Base-by-base conservation (phyloP, 2,888 invertebrate species). In the Drosophila melanosoma region DNA sequence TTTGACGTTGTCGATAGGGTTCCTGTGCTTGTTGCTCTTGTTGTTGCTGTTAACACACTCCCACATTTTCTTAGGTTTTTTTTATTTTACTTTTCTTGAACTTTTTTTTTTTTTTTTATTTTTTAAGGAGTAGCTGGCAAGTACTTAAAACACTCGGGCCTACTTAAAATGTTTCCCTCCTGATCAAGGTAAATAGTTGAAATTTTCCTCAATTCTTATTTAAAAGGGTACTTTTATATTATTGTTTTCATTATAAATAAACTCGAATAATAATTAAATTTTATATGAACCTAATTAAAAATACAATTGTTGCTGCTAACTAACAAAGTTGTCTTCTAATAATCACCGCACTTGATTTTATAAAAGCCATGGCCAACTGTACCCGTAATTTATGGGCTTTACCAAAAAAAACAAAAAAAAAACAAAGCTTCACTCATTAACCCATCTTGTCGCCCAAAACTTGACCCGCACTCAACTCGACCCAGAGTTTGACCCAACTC, bases 21-120 rank as follows among this genome's bases (percentile, higher is more conserved):
- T 69, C 45, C 42, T 62, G 54, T 62, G 80, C 79, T 82, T 80
- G 80, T 81, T 81, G 80, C 72, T 75, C 65, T 86, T 76, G 81
- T 81, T 88, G 85, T 82, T 77, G 87, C 76, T 89, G 82, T 89
- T 87, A 86, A 87, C 89, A 89, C 85, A 86, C 85, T 89, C 85
- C 85, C 89, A 87, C 85, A 86, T 75, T 87, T 82, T 84, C 71
- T 57, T 60, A 42, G 12, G 10, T 26, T 35, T 63, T 65, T 67
- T 60, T 64, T 71, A 32, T 40, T 49, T 59, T 26, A 11, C 20
- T 33, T 58, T 35, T 36, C 48, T 29, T 62, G 57, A 15, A 12
- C 17, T 53, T 53, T 48, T 58, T 62, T 53, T 53, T 48, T 58
- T 62, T 23, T 45, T 62, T 69, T 59, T 64, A 45, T 48, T 40